A percentile compares a stretch with the other conserved stretches of the same genome.
Conservation (phyloP, 2,797 vertebrate genomes). For the Philypnodon macrostomus region DNA sequence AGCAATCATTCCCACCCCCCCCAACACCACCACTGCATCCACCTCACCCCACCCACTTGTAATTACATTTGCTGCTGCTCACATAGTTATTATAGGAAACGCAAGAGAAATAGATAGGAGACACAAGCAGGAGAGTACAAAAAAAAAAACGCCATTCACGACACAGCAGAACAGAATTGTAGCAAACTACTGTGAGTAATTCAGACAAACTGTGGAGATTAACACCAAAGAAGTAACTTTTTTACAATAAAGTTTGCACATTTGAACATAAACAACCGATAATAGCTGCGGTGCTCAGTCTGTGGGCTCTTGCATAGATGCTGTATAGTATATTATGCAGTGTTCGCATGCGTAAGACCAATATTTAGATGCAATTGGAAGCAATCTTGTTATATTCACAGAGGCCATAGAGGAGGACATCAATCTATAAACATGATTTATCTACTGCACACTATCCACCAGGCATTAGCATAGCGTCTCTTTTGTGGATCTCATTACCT, state of each 20-base stretch:
- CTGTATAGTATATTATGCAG: conserved; percentile 47
- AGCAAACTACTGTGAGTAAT: conserved; percentile 56
- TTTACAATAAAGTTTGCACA: conserved; percentile 40
- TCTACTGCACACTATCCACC: conserved; percentile 51
- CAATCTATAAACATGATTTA: conserved; percentile 68
- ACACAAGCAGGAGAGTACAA: conserved; percentile 50
- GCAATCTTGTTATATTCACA: conserved; percentile 64
- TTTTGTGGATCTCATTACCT: conserved; percentile 51
- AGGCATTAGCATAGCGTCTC: conserved; percentile 57
- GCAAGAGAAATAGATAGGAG: conserved; percentile 61
- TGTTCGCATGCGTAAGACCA: conserved; percentile 55
- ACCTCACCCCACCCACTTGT: conserved; percentile 49
- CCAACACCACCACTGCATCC: not conserved
- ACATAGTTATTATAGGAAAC: conserved; percentile 62
- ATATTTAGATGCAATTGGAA: conserved; percentile 63
- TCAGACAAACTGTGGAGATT: conserved; percentile 62
- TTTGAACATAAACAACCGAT: conserved; percentile 60
- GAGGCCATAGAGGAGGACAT: conserved; percentile 55
- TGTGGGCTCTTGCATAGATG: conserved; percentile 41
- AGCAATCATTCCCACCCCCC: conserved; percentile 23
- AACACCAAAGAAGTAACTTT: conserved; percentile 47
- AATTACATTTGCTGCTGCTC: conserved; percentile 72
- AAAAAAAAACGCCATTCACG: too few species aligned
- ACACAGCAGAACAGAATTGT: too few species aligned
- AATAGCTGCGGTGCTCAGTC: conserved; percentile 51